Percentiles rank a stretch among this genome's conserved stretches.
phyloP scores from a whole-genome alignment of 2,888 invertebrate species.

The Isoperla grammatica region DNA sequence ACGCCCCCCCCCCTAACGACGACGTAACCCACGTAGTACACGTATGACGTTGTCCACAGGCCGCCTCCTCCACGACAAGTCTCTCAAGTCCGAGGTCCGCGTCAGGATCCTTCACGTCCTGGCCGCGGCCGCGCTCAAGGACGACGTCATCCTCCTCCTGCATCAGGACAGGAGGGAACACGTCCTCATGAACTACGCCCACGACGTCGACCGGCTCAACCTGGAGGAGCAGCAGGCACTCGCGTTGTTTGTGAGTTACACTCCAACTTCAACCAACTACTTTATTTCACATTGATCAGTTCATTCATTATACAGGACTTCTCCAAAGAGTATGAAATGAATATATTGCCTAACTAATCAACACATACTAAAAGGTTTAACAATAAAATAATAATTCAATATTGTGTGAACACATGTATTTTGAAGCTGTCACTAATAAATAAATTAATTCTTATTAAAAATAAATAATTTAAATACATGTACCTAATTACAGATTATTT shows the following conservation, averaged over 20 bases:
- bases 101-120: constrained; percentile 64
- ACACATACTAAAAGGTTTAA: no score
- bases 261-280: background rate
- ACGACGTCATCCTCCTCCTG: constrained; percentile 81
- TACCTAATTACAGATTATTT: no score
- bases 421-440: no score
- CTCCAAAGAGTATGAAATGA: no score
- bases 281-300: background rate
- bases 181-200: constrained; percentile 81
- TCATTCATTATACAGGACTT: no score
- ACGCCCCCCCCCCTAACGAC: no score
- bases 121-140: constrained; percentile 72
- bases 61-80: constrained; percentile 56
- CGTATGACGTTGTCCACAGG: constrained; percentile 47
- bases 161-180: constrained; percentile 88
- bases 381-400: no score
- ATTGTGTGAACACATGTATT: no score
- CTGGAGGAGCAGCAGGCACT: constrained; percentile 71
- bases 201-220: constrained; percentile 68
- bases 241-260: constrained; percentile 69
- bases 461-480: no score
- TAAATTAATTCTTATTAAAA: no score
- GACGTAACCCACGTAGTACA: no score
- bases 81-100: constrained; percentile 55
- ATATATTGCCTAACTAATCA: no score